Conservation (phyloP, 2,113 vertebrate species). For the Prunella himalayana region DNA sequence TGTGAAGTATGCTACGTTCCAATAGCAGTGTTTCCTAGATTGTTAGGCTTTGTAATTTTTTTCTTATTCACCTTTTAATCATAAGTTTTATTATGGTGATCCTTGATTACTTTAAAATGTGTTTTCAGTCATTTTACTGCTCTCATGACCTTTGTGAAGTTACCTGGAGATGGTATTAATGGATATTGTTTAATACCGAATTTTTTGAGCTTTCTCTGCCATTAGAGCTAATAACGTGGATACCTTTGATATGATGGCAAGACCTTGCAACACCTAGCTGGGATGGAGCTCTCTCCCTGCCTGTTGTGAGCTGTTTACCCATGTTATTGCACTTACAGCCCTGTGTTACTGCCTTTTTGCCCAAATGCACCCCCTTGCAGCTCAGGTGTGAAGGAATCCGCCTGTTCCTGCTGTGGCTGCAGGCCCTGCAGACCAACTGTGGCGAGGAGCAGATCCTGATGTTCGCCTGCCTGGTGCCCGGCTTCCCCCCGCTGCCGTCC, state of each 20-base stretch:
- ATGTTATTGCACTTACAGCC: not conserved
- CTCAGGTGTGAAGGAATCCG: slow-evolving; percentile 97
- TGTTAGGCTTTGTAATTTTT: not conserved
- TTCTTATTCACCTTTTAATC: not conserved
- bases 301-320: not conserved
- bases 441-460: slow-evolving; percentile 92
- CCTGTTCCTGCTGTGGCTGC: slow-evolving; percentile 95
- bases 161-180: not conserved
- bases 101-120: not conserved
- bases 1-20: not conserved
- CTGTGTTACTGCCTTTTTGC: not conserved
- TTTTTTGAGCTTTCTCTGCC: not conserved
- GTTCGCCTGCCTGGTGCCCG: slow-evolving; percentile 95
- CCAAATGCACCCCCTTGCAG: slow-evolving; percentile 60
- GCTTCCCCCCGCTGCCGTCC: slow-evolving; percentile 88
- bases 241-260: not conserved
- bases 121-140: not conserved
- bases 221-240: not conserved
- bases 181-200: not conserved
- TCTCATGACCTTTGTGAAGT: not conserved
- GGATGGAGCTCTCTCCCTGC: not conserved
- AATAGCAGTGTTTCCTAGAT: not conserved
- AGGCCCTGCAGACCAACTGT: slow-evolving; percentile 93
- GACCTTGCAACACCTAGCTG: not conserved
- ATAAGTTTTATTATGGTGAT: not conserved